Percentiles rank a stretch among this genome's conserved stretches.
Conservation (phyloP, 1,140 invertebrate species). For the Aricia agestis region DNA sequence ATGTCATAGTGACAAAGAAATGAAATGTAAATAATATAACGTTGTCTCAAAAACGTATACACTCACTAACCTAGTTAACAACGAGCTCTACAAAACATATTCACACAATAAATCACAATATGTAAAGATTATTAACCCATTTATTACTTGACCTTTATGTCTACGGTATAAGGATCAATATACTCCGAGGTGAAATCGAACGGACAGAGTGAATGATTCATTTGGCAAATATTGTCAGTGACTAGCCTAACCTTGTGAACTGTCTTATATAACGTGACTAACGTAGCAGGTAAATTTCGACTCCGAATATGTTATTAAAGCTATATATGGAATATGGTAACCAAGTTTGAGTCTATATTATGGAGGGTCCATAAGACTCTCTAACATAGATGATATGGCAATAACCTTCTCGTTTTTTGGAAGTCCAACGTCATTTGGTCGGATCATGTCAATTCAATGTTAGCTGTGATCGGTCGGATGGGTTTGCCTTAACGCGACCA, state of each 20-base stretch:
- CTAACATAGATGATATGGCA: too few species aligned
- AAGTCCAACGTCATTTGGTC: too few species aligned
- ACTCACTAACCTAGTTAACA: not conserved
- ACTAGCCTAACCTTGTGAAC: slow-evolving; percentile 37
- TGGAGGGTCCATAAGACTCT: too few species aligned
- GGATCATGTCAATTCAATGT: too few species aligned
- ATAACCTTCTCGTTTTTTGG: too few species aligned
- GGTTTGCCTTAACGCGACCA: too few species aligned
- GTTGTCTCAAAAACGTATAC: not conserved
- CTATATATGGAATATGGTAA: not conserved
- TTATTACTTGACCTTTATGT: too few species aligned
- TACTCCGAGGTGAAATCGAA: not conserved
- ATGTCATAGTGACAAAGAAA: too few species aligned
- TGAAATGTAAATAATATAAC: too few species aligned
- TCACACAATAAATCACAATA: not conserved
- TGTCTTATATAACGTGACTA: not conserved
- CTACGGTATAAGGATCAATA: too few species aligned
- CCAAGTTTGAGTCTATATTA: too few species aligned
- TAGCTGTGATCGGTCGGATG: too few species aligned
- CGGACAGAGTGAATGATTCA: slow-evolving; percentile 34
- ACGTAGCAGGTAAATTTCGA: not conserved
- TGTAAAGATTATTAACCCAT: not conserved
- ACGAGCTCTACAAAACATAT: not conserved
- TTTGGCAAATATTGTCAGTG: slow-evolving; percentile 36
- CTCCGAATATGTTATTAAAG: not conserved